Conservation (phyloP, 1,140 invertebrate genomes). For the Galleria mellonella region DNA sequence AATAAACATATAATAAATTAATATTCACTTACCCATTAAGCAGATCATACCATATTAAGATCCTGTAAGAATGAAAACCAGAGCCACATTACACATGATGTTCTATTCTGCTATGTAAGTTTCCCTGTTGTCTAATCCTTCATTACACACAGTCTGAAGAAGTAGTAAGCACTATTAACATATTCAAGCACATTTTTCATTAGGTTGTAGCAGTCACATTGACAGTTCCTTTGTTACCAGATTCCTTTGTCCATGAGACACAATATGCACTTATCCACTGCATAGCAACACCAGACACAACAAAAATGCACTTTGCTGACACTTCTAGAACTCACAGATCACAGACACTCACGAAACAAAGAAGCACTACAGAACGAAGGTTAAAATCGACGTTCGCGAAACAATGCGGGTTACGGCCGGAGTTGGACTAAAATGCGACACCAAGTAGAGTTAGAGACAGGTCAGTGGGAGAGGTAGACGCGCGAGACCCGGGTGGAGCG, state of each 20-base stretch:
- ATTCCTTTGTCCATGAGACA: conserved; percentile 3
- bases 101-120: too few relatives aligned
- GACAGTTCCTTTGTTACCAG: conserved; percentile 3
- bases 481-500: conserved; percentile 53
- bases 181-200: too few relatives aligned
- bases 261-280: background rate
- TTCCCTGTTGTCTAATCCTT: too few relatives aligned
- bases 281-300: conserved; percentile 1
- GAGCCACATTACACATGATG: too few relatives aligned
- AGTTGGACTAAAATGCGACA: conserved; percentile 5
- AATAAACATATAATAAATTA: too few relatives aligned
- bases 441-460: conserved; percentile 8
- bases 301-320: background rate
- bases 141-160: too few relatives aligned
- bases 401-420: background rate
- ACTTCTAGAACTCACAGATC: conserved; percentile 1
- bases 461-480: conserved; percentile 23
- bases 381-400: background rate
- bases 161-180: too few relatives aligned
- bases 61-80: too few relatives aligned
- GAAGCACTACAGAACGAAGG: conserved; percentile 4
- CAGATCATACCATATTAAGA: too few relatives aligned
- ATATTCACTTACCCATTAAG: too few relatives aligned
- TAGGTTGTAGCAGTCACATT: background rate
- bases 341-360: conserved; percentile 6